phyloP scores from a whole-genome alignment of 2,797 vertebrate genomes.

The Acrocephalus scirpaceus region DNA sequence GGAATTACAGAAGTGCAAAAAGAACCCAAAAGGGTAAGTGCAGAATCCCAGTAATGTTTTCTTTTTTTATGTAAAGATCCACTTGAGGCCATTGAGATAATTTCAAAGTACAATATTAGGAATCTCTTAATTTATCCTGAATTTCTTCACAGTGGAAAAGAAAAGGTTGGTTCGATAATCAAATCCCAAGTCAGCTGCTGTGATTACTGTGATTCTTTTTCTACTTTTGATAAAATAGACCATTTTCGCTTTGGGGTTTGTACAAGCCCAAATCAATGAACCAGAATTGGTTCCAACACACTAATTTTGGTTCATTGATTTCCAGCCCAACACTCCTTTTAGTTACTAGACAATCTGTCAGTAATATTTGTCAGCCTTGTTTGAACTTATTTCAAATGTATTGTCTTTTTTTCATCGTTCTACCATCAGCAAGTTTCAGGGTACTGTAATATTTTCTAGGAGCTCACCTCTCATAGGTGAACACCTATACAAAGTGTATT shows the following conservation, averaged over 20 bases:
- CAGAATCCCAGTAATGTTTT: background rate
- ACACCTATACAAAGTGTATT: background rate
- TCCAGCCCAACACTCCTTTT: background rate
- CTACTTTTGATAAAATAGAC: background rate
- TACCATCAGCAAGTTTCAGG: background rate
- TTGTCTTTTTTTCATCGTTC: background rate
- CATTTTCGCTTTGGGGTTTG: background rate
- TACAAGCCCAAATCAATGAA: conserved; percentile 19
- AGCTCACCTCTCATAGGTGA: background rate
- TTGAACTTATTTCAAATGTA: background rate
- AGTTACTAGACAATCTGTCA: background rate
- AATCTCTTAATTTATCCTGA: background rate
- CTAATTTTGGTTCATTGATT: conserved; percentile 34
- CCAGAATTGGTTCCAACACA: conserved; percentile 42
- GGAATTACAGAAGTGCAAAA: background rate
- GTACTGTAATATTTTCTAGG: background rate
- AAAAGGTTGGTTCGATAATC: conserved; percentile 12
- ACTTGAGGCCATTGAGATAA: background rate
- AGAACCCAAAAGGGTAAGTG: background rate
- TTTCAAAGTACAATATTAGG: conserved; percentile 5
- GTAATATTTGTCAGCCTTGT: background rate
- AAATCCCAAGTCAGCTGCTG: background rate
- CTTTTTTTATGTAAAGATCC: background rate
- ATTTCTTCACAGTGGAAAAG: background rate
- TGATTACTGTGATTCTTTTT: background rate